These are phyloP conservation scores for Lophochroa leadbeateri DNA, from an alignment of 2,113 vertebrate genomes.

Conservation along the genomic window DNA sequence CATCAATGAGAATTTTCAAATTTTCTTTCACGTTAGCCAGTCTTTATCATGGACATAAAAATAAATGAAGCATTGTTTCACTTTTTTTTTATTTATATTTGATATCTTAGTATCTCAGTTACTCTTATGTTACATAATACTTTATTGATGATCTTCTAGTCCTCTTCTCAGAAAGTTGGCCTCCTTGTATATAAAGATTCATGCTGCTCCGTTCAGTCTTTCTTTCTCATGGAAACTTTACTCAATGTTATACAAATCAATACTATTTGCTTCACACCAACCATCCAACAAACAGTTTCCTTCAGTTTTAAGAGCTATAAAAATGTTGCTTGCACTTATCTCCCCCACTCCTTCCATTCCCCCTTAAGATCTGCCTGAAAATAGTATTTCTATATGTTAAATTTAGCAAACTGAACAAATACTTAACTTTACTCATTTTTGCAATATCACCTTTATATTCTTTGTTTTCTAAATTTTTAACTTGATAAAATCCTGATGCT, in stretches of 20 bases:
- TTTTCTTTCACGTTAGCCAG: neutral
- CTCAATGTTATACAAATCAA: neutral
- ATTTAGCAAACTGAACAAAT: neutral
- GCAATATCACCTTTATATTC: neutral
- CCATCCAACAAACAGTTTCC: neutral
- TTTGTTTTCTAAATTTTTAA: neutral
- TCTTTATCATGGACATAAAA: neutral
- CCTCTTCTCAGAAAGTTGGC: neutral
- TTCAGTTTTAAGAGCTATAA: neutral
- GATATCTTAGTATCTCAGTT: neutral
- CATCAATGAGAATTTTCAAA: neutral
- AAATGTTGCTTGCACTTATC: neutral
- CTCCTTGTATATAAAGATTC: neutral
- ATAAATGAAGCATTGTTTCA: neutral
- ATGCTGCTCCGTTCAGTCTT: neutral
- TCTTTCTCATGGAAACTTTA: neutral
- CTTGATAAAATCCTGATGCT: neutral
- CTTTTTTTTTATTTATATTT: neutral
- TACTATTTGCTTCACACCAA: neutral
- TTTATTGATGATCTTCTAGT: neutral
- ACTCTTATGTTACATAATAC: neutral
- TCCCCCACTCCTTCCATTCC: neutral
- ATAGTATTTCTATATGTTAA: neutral
- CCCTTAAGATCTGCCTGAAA: neutral
- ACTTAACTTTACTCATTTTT: neutral